Evolutionary conservation across 2,113 vertebrate genomes (phyloP).

Genomic region (Mirza zaza): DNA sequence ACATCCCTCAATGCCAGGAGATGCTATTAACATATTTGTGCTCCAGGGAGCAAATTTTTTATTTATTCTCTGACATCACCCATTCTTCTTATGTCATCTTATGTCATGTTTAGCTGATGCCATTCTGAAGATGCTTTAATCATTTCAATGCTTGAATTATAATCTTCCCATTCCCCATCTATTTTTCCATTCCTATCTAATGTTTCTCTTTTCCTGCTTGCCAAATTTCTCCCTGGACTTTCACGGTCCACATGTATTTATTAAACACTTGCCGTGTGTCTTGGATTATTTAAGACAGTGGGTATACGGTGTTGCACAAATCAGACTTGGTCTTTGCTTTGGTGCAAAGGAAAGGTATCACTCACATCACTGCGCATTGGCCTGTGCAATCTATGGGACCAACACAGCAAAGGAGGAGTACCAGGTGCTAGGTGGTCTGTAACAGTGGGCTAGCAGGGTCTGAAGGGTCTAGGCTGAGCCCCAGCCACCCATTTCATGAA

Average conservation of each 20-base stretch:
- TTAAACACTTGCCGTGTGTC: neutral
- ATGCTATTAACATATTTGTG: neutral
- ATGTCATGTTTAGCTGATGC: neutral
- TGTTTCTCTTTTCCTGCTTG: neutral
- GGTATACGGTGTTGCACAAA: neutral
- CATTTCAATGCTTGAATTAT: neutral
- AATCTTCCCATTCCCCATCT: neutral
- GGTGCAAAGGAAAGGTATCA: neutral
- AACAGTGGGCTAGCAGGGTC: too few species aligned
- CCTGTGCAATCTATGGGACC: too few species aligned
- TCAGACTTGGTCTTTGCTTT: neutral
- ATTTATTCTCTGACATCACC: neutral
- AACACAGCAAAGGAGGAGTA: accelerated
- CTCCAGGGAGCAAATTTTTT: neutral
- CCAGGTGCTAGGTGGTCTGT: too few species aligned
- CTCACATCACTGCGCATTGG: neutral
- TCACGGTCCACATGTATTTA: neutral
- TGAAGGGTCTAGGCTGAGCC: neutral
- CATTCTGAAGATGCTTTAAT: neutral
- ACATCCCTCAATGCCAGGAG: neutral
- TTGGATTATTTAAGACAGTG: neutral
- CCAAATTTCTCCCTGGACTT: neutral
- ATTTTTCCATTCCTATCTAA: neutral
- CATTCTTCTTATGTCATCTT: neutral
- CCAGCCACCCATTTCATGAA: neutral